Evolutionary conservation across 2,888 invertebrate species (phyloP).

Genomic region (Pediacus dermestoides): DNA sequence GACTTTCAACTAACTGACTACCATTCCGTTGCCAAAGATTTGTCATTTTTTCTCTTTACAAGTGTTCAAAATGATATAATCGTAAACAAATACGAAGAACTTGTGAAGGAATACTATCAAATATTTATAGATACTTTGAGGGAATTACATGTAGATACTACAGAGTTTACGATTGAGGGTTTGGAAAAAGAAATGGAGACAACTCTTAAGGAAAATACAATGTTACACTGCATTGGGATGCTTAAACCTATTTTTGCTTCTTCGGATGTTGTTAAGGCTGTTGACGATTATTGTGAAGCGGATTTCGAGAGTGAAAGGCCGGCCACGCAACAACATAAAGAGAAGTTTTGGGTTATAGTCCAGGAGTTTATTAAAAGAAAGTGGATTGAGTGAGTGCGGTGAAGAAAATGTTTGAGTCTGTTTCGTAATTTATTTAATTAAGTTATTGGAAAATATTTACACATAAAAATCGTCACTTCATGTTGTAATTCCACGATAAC

Average conservation of each 20-base stretch:
- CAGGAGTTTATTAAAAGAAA: conserved; percentile 27
- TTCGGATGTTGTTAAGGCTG: conserved; percentile 41
- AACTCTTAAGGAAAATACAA: not conserved
- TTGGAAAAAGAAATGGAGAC: conserved; percentile 44
- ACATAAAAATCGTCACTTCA: too few relatives aligned
- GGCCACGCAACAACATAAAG: conserved; percentile 22
- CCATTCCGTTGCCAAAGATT: conserved; percentile 52
- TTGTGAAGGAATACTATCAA: conserved; percentile 52
- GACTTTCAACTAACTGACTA: conserved; percentile 57
- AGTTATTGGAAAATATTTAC: too few relatives aligned
- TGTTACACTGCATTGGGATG: not conserved
- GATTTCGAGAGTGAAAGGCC: conserved; percentile 18
- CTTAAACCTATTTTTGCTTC: conserved; percentile 17
- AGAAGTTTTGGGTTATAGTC: conserved; percentile 26
- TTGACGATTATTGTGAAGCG: conserved; percentile 39
- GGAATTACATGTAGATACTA: conserved; percentile 34
- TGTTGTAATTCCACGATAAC: too few relatives aligned
- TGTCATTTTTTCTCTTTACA: conserved; percentile 54
- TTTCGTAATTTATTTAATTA: too few relatives aligned
- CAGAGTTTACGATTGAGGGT: conserved; percentile 43
- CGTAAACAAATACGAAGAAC: conserved; percentile 46
- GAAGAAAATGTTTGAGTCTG: too few relatives aligned
- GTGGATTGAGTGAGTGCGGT: too few relatives aligned
- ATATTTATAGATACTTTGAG: conserved; percentile 46
- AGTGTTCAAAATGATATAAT: conserved; percentile 49